These are phyloP conservation scores for Psittacara wagleri DNA, from an alignment of 2,113 vertebrate species.

Conservation along the genomic window DNA sequence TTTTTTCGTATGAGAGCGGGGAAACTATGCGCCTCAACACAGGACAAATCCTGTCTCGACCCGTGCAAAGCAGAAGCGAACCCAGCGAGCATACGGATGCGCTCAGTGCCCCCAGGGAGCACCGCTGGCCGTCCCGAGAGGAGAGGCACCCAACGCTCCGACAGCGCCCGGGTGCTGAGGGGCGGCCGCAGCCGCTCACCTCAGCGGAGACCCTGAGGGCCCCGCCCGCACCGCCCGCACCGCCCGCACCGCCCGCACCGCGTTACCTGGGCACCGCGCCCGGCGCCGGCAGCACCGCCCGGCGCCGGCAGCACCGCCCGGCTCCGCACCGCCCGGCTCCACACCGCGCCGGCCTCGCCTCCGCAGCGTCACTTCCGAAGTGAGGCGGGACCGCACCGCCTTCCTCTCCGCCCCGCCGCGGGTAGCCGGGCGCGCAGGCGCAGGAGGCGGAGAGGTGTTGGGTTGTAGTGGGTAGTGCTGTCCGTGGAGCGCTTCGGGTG, in stretches of 20 bases:
- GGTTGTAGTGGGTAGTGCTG: rapidly evolving
- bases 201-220: background rate
- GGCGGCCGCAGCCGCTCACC: background rate
- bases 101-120: background rate
- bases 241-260: too few relatives aligned
- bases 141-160: background rate
- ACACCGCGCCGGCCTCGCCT: background rate
- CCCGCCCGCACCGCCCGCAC: background rate
- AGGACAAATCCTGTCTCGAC: background rate
- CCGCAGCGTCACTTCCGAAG: background rate
- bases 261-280: background rate
- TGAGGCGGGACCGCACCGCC: too few relatives aligned
- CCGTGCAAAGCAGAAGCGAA: background rate
- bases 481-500: rapidly evolving
- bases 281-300: background rate
- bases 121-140: background rate
- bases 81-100: background rate
- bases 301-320: background rate
- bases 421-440: background rate
- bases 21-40: background rate
- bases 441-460: background rate
- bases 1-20: rapidly evolving
- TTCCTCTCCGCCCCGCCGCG: background rate
- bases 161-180: background rate
- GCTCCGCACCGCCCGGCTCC: background rate